Conservation (phyloP, 2,113 vertebrate genomes). For the Pristiophorus japonicus region DNA sequence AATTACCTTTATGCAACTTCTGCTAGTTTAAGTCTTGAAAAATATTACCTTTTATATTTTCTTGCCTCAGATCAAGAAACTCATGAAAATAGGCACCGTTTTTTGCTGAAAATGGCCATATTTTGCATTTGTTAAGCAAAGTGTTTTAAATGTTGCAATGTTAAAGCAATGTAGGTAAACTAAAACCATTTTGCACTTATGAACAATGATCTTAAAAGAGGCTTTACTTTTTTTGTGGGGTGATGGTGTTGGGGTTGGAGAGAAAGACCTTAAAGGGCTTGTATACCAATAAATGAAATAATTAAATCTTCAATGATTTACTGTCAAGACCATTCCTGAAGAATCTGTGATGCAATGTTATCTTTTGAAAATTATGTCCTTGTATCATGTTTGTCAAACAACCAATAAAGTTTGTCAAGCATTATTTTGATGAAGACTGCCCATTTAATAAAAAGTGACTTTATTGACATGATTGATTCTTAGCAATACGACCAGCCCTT, state of each 20-base stretch:
- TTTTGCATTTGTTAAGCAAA: neutral
- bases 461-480: neutral
- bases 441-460: neutral
- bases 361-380: neutral
- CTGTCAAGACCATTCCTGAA: neutral
- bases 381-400: neutral
- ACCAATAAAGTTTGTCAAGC: neutral
- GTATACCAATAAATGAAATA: neutral
- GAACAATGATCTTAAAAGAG: neutral
- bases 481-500: neutral
- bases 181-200: neutral
- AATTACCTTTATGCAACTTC: neutral
- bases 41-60: slow-evolving; percentile 21
- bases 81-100: neutral
- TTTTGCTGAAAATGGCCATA: neutral
- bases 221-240: neutral
- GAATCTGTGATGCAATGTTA: neutral
- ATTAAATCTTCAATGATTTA: neutral
- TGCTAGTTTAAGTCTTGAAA: neutral
- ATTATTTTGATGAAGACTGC: neutral
- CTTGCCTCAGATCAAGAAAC: neutral
- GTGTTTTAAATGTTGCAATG: neutral
- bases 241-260: neutral
- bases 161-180: neutral
- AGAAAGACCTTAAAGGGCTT: neutral